Evolutionary conservation across 2,113 vertebrate species (phyloP).

Genomic region (Periophthalmodon schlosseri): DNA sequence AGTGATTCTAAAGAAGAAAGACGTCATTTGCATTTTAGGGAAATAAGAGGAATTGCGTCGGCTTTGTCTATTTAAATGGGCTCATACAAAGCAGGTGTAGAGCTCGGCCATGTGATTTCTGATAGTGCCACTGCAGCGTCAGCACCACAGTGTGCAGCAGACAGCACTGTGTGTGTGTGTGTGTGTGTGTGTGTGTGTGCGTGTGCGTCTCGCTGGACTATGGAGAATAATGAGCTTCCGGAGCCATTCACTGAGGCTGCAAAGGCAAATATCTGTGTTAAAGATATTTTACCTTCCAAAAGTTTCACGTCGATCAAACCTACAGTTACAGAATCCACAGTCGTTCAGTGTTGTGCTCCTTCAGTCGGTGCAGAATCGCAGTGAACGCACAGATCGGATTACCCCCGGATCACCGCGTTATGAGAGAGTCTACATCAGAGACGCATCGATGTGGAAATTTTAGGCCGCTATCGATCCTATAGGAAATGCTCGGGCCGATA

Average conservation of each 20-base stretch:
- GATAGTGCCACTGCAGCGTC: slow-evolving; percentile 2
- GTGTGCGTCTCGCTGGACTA: background rate
- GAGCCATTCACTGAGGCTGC: background rate
- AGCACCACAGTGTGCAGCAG: background rate
- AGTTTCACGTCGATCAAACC: background rate
- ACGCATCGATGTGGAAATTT: too few relatives aligned
- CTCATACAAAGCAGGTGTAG: slow-evolving; percentile 4
- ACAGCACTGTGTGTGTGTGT: background rate
- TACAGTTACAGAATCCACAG: background rate
- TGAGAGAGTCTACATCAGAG: too few relatives aligned
- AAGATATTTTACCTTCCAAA: background rate
- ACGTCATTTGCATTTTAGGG: background rate
- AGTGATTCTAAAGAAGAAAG: background rate
- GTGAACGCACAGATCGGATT: too few relatives aligned
- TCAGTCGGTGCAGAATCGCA: background rate
- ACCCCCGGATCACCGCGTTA: too few relatives aligned
- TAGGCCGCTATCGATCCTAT: too few relatives aligned
- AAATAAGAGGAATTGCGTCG: slow-evolving; percentile 1
- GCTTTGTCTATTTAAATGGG: background rate
- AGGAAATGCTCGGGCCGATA: too few relatives aligned
- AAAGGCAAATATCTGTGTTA: background rate
- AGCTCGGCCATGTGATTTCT: background rate
- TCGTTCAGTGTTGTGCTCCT: background rate
- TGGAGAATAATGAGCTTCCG: background rate
- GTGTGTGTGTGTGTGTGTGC: too few relatives aligned